These are phyloP conservation scores for Pelagia noctiluca DNA, from an alignment of 30 jellyfish, hydroid and myxozoan species.

Conservation along the genomic window DNA sequence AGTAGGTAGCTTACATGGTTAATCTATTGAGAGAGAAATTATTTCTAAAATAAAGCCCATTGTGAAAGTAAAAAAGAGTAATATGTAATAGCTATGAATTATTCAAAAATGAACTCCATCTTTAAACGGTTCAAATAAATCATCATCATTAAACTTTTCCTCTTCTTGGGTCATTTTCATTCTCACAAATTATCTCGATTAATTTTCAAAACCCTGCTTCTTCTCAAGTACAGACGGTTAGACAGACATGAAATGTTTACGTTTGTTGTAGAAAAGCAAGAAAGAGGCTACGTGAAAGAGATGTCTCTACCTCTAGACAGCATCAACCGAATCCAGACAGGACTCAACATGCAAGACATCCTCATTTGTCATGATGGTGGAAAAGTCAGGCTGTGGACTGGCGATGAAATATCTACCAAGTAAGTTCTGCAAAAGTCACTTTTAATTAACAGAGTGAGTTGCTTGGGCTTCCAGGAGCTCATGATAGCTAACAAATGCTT, in stretches of 20 bases:
- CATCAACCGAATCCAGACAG: constrained; percentile 88
- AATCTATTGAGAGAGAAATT: too few species aligned
- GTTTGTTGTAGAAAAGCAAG: constrained; percentile 39
- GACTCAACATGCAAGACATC: constrained; percentile 84
- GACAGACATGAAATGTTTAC: background rate
- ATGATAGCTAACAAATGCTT: too few species aligned
- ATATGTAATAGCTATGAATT: too few species aligned
- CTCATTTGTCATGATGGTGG: constrained; percentile 80
- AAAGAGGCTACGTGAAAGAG: constrained; percentile 61
- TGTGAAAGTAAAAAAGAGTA: too few species aligned
- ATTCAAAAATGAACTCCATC: too few species aligned
- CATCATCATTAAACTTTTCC: background rate
- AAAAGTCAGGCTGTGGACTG: constrained; percentile 78
- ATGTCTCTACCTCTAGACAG: constrained; percentile 59
- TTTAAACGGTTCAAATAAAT: too few species aligned
- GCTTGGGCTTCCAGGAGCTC: too few species aligned
- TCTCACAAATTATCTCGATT: too few species aligned
- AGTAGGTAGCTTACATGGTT: too few species aligned
- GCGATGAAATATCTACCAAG: constrained; percentile 85
- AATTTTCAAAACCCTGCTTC: too few species aligned
- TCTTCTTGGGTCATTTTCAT: background rate
- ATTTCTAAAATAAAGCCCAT: too few species aligned
- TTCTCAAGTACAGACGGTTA: too few species aligned
- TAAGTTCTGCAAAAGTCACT: constrained; percentile 22
- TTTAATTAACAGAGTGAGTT: background rate